These are phyloP conservation scores for Melanchra persicariae DNA, from an alignment of 2,888 invertebrate genomes.

Conservation along the genomic window DNA sequence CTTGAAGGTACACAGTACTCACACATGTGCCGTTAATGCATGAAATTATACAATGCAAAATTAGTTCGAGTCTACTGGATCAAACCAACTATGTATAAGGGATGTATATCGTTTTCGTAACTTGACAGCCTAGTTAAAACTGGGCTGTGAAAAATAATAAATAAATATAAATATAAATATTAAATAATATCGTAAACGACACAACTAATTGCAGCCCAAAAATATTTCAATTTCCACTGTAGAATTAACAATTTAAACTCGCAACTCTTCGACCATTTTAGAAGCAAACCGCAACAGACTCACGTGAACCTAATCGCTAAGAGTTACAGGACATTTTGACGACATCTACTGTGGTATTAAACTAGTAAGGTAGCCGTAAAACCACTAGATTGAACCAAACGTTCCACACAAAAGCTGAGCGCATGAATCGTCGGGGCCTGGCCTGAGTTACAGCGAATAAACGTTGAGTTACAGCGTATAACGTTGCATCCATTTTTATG, in stretches of 20 bases:
- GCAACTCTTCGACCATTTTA: neutral
- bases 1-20: too few species aligned
- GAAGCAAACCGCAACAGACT: slow-evolving; percentile 28
- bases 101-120: too few species aligned
- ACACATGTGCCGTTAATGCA: too few species aligned
- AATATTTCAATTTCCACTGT: neutral
- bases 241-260: neutral
- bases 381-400: slow-evolving; percentile 73
- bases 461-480: neutral
- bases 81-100: too few species aligned
- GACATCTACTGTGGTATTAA: slow-evolving; percentile 66
- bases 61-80: too few species aligned
- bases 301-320: slow-evolving; percentile 50
- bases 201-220: neutral
- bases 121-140: too few species aligned
- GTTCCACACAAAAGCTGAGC: slow-evolving; percentile 67
- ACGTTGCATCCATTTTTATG: slow-evolving; percentile 44
- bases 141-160: too few species aligned
- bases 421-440: slow-evolving; percentile 62
- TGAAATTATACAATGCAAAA: too few species aligned
- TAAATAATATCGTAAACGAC: too few species aligned
- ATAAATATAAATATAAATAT: too few species aligned
- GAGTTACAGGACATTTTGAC: slow-evolving; percentile 62
- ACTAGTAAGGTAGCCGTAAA: slow-evolving; percentile 68
- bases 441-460: slow-evolving; percentile 46